Percentiles rank a stretch among this genome's conserved stretches.
Evolutionary conservation across 1,140 invertebrate genomes (phyloP).

Genomic region (Drosophila varians): DNA sequence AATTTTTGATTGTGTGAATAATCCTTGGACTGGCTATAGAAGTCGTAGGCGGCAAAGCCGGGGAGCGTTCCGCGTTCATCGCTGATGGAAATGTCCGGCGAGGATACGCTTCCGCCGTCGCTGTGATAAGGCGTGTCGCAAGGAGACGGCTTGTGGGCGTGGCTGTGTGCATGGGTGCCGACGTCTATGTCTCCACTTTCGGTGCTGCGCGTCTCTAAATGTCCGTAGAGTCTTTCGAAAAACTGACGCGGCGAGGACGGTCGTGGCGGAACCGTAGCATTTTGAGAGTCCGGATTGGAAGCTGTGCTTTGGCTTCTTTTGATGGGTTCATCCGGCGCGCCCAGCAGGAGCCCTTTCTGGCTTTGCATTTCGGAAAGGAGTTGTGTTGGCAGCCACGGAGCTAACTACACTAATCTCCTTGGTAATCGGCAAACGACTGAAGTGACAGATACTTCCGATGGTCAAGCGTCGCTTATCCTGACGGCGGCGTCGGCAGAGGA

Average conservation of each 20-base stretch:
- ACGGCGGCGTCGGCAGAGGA: slow-evolving; percentile 12
- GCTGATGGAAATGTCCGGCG: slow-evolving; percentile 77
- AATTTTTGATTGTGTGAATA: slow-evolving; percentile 20
- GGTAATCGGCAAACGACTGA: slow-evolving; percentile 64
- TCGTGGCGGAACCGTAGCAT: slow-evolving; percentile 51
- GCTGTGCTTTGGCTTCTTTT: slow-evolving; percentile 8
- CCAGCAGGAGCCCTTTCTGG: slow-evolving; percentile 17
- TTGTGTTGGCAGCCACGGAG: slow-evolving; percentile 19
- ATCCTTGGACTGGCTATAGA: slow-evolving; percentile 48
- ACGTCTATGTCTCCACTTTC: slow-evolving; percentile 71
- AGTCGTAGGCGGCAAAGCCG: slow-evolving; percentile 50
- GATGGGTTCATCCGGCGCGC: not conserved
- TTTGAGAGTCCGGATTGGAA: slow-evolving; percentile 4
- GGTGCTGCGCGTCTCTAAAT: slow-evolving; percentile 82
- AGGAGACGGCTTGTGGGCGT: slow-evolving; percentile 26
- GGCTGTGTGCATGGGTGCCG: slow-evolving; percentile 41
- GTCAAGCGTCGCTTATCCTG: slow-evolving; percentile 61
- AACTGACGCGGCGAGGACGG: slow-evolving; percentile 85
- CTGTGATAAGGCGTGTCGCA: slow-evolving; percentile 75
- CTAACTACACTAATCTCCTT: slow-evolving; percentile 59
- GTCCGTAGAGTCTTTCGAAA: slow-evolving; percentile 85
- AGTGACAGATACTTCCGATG: slow-evolving; percentile 52
- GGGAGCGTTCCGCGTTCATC: slow-evolving; percentile 60
- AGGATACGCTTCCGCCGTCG: slow-evolving; percentile 72
- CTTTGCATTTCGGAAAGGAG: slow-evolving; percentile 35